Evolutionary conservation across 2,797 vertebrate genomes (phyloP).

Genomic region (Chloroceryle inda): DNA sequence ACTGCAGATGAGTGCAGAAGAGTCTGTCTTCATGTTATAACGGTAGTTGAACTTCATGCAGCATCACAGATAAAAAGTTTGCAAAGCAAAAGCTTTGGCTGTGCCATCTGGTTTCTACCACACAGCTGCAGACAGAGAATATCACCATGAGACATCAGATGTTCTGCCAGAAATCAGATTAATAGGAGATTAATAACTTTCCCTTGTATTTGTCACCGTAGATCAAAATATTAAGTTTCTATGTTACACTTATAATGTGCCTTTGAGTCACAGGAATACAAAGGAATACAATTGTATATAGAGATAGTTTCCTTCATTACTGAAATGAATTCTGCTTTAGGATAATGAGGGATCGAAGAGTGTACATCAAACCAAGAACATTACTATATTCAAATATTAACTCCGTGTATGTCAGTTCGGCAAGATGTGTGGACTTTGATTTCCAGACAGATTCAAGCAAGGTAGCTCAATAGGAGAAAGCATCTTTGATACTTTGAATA

Average conservation of each 20-base stretch:
- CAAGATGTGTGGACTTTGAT: not conserved
- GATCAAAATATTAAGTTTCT: not conserved
- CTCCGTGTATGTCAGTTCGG: not conserved
- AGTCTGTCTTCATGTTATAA: not conserved
- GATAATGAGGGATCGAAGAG: not conserved
- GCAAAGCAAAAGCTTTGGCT: constrained; percentile 17
- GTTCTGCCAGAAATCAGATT: not conserved
- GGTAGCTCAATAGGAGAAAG: not conserved
- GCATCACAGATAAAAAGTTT: not conserved
- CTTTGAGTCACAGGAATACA: not conserved
- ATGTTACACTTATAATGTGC: not conserved
- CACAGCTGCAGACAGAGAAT: not conserved
- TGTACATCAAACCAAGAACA: not conserved
- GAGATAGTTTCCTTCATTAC: not conserved
- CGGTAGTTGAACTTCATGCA: not conserved
- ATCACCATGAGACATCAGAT: not conserved
- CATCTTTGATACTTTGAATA: not conserved
- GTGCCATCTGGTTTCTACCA: not conserved
- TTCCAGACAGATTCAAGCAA: not conserved
- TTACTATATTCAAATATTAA: not conserved
- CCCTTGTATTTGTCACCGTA: not conserved
- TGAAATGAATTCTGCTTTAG: not conserved
- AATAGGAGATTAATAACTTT: not conserved
- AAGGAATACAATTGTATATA: not conserved
- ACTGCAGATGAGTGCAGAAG: not conserved